Evolutionary conservation across 2,888 invertebrate genomes (phyloP).

Genomic region (Xylota segnis): DNA sequence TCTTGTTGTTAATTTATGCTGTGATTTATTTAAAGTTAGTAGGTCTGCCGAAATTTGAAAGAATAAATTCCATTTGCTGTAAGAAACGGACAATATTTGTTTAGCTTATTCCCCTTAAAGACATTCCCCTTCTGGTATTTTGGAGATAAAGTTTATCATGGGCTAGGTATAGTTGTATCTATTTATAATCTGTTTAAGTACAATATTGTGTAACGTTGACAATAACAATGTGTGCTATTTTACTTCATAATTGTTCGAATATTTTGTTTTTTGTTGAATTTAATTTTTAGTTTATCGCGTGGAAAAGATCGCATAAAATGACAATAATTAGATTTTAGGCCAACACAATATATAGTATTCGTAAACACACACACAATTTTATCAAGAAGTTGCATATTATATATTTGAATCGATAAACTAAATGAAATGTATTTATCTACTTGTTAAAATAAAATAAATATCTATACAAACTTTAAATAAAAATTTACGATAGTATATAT

Average conservation of each 20-base stretch:
- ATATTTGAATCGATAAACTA: constrained; percentile 22
- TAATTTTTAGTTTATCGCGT: constrained; percentile 22
- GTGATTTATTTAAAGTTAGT: constrained; percentile 66
- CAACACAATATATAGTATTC: constrained; percentile 36
- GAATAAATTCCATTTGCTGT: constrained; percentile 47
- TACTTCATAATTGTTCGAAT: constrained; percentile 13
- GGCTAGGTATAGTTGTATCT: constrained; percentile 2
- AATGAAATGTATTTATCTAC: constrained; percentile 64
- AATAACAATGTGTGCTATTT: constrained; percentile 50
- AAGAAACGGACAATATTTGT: constrained; percentile 1
- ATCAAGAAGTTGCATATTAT: constrained; percentile 25
- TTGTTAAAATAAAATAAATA: constrained; percentile 53
- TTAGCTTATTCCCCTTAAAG: background rate
- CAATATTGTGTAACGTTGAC: constrained; percentile 54
- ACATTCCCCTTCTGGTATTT: constrained; percentile 4
- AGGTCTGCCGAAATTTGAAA: constrained; percentile 38
- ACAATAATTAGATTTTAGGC: constrained; percentile 52
- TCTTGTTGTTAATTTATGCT: constrained; percentile 67
- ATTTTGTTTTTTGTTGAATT: constrained; percentile 12
- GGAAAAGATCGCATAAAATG: background rate
- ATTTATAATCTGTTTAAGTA: constrained; percentile 56
- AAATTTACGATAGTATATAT: constrained; percentile 15
- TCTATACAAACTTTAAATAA: constrained; percentile 43
- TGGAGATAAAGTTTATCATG: constrained; percentile 5
- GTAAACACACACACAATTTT: constrained; percentile 10